These are phyloP conservation scores for Tholera decimalis DNA, from an alignment of 2,888 invertebrate species.

Conservation along the genomic window DNA sequence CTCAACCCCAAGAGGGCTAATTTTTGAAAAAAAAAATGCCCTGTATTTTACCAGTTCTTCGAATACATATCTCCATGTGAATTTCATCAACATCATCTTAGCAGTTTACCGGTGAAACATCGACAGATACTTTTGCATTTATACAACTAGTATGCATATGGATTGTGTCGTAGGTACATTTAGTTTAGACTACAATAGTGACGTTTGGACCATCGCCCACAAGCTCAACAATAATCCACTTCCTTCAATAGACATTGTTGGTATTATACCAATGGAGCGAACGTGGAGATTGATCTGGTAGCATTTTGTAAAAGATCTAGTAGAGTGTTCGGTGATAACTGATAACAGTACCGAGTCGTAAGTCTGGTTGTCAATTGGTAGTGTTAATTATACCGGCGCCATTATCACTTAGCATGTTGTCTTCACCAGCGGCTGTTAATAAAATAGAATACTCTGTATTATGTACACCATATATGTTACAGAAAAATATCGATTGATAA, in stretches of 20 bases:
- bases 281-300: not conserved
- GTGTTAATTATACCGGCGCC: not conserved
- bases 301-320: not conserved
- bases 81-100: too few relatives aligned
- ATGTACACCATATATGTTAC: too few relatives aligned
- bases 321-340: not conserved
- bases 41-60: too few relatives aligned
- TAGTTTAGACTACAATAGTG: constrained; percentile 2
- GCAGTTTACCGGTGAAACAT: too few relatives aligned
- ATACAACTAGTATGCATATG: too few relatives aligned
- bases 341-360: not conserved
- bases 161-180: constrained; percentile 2
- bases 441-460: too few relatives aligned
- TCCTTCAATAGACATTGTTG: constrained; percentile 2
- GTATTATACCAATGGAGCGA: constrained; percentile 1
- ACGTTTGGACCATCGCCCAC: constrained; percentile 21
- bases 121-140: too few relatives aligned
- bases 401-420: not conserved
- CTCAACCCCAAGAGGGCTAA: too few relatives aligned
- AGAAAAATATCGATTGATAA: too few relatives aligned
- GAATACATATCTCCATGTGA: too few relatives aligned
- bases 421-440: too few relatives aligned
- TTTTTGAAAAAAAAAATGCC: too few relatives aligned
- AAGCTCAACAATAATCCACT: constrained; percentile 21
- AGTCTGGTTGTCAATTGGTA: not conserved